phyloP scores from a whole-genome alignment of 2,888 invertebrate genomes.

The Halictus ligatus region DNA sequence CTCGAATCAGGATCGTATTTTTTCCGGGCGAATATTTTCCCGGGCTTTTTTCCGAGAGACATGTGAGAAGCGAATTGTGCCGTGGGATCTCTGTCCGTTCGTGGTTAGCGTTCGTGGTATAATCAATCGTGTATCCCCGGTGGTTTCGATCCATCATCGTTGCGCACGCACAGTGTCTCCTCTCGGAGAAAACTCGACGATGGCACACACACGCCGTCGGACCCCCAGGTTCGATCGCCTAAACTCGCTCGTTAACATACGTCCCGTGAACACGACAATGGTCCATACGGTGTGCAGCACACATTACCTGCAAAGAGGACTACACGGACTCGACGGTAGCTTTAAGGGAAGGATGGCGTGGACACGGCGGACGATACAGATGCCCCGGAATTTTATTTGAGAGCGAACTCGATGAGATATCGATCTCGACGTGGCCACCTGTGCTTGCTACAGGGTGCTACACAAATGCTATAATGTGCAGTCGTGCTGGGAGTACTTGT shows the following conservation, averaged over 20 bases:
- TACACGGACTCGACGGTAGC: slow-evolving; percentile 9
- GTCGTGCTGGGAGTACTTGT: not conserved
- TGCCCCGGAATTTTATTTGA: slow-evolving; percentile 5
- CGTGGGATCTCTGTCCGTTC: not conserved
- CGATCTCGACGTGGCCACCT: not conserved
- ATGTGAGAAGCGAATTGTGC: not conserved
- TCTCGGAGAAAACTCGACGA: not conserved
- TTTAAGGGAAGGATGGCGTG: slow-evolving; percentile 1
- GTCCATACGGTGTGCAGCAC: not conserved
- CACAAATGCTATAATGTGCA: not conserved
- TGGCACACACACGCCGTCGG: not conserved
- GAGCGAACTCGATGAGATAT: slow-evolving; percentile 2
- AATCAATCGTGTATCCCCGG: not conserved
- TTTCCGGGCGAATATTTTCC: not conserved
- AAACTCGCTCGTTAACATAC: not conserved
- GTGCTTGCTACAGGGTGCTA: not conserved
- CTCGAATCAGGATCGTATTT: not conserved
- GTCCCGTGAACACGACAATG: not conserved
- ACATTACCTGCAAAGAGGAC: not conserved
- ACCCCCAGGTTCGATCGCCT: slow-evolving; percentile 1
- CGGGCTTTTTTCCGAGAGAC: not conserved
- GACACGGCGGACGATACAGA: not conserved
- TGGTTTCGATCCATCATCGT: slow-evolving; percentile 25
- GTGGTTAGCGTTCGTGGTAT: not conserved
- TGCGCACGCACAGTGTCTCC: slow-evolving; percentile 5